Evolutionary conservation across 1,140 invertebrate genomes (phyloP), one percentile per base, ranked within the genome.

Genomic region (Bombus terrestris): DNA sequence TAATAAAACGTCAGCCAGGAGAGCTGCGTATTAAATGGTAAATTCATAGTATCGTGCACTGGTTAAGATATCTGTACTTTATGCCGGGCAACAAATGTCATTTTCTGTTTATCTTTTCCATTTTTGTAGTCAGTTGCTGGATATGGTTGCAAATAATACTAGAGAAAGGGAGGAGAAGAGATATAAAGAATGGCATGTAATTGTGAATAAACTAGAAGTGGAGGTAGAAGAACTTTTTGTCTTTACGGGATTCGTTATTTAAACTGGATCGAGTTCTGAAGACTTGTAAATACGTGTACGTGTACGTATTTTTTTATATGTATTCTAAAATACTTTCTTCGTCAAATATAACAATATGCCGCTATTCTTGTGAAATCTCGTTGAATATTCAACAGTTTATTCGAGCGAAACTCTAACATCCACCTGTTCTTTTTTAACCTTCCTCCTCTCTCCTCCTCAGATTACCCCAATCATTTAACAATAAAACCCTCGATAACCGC

Each of bases 1-100:
- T 75, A 83, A 83, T 76, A 74, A 77, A 76, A 66, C n/a, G 81
- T 76, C 72, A 62, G 35, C 41, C 5, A 13, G 1, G 15, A 25
- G 57, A 37, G 37, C 35, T 62, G 15, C 53, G 47, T 74, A 73
- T 62, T 32, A 73, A 57, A 41, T 18, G 32, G 69, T 25, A 81
- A 81, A 74, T 18, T 22, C 47, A 22, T 53, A 73, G n/a, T 43
- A 47, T 73, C 41, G 39, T 73, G 25, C 28, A 1, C 39, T 28
- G 37, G 73, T 59, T 66, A 77, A 53, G 57, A 68, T 66, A 25
- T 28, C 35, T 22, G 3, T 13, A 4, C 59, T 75, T 43, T 18
- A 37, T 76, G 10, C 12, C 10, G 64, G n/a, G 0, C n/a, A 32
- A 32, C n/a, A n/a, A 66, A 66, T 32, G 64, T 66, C 64, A 32